Conservation (phyloP, 2,113 vertebrate species). For the Ondatra zibethicus region DNA sequence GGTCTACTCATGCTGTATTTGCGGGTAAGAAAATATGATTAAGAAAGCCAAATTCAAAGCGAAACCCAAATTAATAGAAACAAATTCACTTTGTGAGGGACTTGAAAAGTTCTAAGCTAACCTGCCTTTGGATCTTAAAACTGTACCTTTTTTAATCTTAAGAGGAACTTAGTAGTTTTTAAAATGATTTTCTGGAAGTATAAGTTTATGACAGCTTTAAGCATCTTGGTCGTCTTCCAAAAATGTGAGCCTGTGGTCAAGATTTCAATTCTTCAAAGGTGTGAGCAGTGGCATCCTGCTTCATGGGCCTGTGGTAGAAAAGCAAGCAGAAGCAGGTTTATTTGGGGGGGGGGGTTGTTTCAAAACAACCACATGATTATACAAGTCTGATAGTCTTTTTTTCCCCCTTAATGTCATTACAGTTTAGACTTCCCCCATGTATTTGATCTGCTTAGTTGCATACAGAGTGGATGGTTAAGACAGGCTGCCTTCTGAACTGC, state of each 20-base stretch:
- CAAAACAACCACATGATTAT: neutral
- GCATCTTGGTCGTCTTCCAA: neutral
- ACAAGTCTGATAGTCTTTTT: neutral
- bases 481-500: neutral
- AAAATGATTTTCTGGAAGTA: neutral
- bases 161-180: neutral
- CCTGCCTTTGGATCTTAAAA: neutral
- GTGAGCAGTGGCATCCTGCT: neutral
- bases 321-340: slow-evolving; percentile 42
- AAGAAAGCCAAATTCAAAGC: neutral
- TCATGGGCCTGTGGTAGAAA: slow-evolving; percentile 31
- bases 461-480: neutral
- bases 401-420: neutral
- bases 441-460: neutral
- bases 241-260: neutral
- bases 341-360: neutral
- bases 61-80: neutral
- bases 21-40: neutral
- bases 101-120: neutral
- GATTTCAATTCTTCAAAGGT: slow-evolving; percentile 1
- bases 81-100: neutral
- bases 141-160: neutral
- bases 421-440: neutral
- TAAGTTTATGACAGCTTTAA: neutral
- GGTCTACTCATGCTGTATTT: neutral